phyloP scores from a whole-genome alignment of 2,113 vertebrate species.

The Spea bombifrons region DNA sequence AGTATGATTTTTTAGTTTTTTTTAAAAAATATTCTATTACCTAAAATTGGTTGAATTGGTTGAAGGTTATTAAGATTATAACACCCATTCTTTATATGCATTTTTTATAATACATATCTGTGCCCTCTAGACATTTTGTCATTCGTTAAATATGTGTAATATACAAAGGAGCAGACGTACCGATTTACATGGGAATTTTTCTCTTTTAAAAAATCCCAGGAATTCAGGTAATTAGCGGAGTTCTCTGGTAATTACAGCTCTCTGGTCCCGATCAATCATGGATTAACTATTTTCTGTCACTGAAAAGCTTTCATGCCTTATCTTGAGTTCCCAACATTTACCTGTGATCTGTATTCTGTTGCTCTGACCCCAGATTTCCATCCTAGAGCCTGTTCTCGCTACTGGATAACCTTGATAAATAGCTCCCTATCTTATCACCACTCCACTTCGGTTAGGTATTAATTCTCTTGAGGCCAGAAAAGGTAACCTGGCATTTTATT shows the following conservation, averaged over 20 bases:
- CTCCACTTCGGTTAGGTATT: slow-evolving; percentile 34
- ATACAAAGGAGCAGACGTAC: background rate
- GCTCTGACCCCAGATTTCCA: slow-evolving; percentile 25
- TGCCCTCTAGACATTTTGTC: background rate
- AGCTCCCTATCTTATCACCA: slow-evolving; percentile 27
- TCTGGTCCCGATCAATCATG: slow-evolving; percentile 35
- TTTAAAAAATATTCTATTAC: too few species aligned
- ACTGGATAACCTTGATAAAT: slow-evolving; percentile 34
- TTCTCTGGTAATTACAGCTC: slow-evolving; percentile 39
- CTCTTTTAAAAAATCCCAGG: slow-evolving; percentile 33
- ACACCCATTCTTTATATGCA: too few species aligned
- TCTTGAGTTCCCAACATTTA: slow-evolving; percentile 36
- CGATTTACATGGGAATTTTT: background rate
- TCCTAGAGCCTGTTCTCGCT: slow-evolving; percentile 17
- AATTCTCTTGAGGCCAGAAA: slow-evolving; percentile 2
- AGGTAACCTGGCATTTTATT: slow-evolving; percentile 2
- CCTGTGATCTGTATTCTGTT: slow-evolving; percentile 30
- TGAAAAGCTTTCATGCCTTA: slow-evolving; percentile 32
- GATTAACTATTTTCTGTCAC: slow-evolving; percentile 49
- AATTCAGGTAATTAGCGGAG: slow-evolving; percentile 37
- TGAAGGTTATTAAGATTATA: too few species aligned
- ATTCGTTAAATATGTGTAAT: background rate
- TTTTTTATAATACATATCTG: too few species aligned
- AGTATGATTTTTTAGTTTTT: too few species aligned
- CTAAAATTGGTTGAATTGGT: too few species aligned